phyloP scores from a whole-genome alignment of 1,140 invertebrate species.

The Cotesia vestalis region DNA sequence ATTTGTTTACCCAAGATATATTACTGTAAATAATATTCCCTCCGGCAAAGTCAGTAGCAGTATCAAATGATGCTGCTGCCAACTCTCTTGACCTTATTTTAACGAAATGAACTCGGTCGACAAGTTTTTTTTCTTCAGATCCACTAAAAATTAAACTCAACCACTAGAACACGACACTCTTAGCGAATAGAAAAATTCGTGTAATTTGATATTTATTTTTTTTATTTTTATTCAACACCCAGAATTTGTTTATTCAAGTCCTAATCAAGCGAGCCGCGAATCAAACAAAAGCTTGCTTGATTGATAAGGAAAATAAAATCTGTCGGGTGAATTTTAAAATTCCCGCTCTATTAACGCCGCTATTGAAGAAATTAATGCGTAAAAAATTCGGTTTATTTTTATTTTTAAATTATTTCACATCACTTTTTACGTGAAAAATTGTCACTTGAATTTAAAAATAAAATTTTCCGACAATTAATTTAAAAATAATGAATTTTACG shows the following conservation, averaged over 20 bases:
- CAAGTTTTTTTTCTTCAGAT: conserved; percentile 9
- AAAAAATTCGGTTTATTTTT: too few relatives aligned
- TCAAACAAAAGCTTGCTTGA: neutral
- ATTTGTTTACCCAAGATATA: neutral
- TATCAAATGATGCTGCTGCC: neutral
- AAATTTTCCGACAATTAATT: too few relatives aligned
- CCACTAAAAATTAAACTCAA: conserved; percentile 22
- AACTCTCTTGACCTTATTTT: conserved; percentile 31
- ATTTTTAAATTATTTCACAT: too few relatives aligned
- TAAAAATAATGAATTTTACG: too few relatives aligned
- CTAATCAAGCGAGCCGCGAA: too few relatives aligned
- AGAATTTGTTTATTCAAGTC: neutral
- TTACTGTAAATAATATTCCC: neutral
- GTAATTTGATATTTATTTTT: neutral
- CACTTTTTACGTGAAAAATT: too few relatives aligned
- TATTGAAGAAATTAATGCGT: too few relatives aligned
- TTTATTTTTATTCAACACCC: neutral
- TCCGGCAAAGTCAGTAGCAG: conserved; percentile 9
- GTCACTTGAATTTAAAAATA: too few relatives aligned
- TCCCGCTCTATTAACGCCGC: too few relatives aligned
- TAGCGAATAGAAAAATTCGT: conserved; percentile 6
- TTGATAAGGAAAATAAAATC: too few relatives aligned
- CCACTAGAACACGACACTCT: conserved; percentile 8
- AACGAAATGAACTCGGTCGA: conserved; percentile 28
- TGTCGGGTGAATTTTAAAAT: too few relatives aligned